Evolutionary conservation across 2,797 vertebrate species (phyloP).

Genomic region (Carapus acus): DNA sequence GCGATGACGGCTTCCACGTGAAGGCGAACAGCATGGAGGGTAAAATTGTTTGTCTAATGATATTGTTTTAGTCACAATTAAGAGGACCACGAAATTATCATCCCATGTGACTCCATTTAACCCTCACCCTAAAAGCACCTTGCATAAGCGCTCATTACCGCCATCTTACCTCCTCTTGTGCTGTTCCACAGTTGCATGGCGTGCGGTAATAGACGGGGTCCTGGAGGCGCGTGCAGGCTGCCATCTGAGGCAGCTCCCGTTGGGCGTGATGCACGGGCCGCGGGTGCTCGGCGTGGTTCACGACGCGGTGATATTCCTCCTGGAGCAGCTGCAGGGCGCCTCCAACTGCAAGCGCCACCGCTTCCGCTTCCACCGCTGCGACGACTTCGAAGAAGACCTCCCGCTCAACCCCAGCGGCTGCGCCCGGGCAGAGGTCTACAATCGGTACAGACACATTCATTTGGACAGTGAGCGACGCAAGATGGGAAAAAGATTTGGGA

Average conservation of each 20-base stretch:
- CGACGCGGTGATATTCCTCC: constrained; percentile 85
- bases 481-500: too few species aligned
- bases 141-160: neutral
- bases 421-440: constrained; percentile 80
- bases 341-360: constrained; percentile 77
- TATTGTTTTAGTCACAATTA: too few species aligned
- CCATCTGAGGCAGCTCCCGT: constrained; percentile 81
- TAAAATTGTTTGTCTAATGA: too few species aligned
- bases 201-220: constrained; percentile 81
- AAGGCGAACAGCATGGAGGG: constrained; percentile 87
- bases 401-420: constrained; percentile 84
- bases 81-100: too few species aligned
- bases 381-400: constrained; percentile 79
- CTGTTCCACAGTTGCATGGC: constrained; percentile 77
- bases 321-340: constrained; percentile 86
- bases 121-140: neutral
- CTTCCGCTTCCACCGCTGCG: constrained; percentile 88
- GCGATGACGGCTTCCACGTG: constrained; percentile 85
- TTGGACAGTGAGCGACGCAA: too few species aligned
- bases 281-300: constrained; percentile 84
- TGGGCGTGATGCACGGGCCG: constrained; percentile 76
- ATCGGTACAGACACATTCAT: constrained; percentile 72
- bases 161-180: neutral
- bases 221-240: constrained; percentile 83
- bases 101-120: too few species aligned